Base-by-base conservation (phyloP, 1,140 invertebrate species). In the Hyposmocoma kahamanoa region DNA sequence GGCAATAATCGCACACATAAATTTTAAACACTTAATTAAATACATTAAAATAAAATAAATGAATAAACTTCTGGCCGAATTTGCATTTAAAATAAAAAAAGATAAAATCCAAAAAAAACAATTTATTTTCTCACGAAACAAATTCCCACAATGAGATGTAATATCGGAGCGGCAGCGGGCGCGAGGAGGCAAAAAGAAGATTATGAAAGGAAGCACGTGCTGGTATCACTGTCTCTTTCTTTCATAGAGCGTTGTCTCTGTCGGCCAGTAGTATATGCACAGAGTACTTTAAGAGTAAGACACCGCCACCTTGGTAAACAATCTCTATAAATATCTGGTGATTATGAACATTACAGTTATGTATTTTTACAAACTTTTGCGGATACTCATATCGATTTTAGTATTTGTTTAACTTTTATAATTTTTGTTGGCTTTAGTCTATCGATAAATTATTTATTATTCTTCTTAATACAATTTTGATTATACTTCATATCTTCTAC, bases 171-270 rank as follows among this genome's bases (percentile, higher is more conserved):
- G 56, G 57, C 77, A 80, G 71, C 57, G 52, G n/a, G 61, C 59
- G 60, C 57, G 69, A 74, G 59, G 74, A 75, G 67, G 59, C 70
- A 72, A 79, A 69, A 76, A 60, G 62, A 73, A 57, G 50, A 71
- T 75, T 70, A 79, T 65, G 67, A 71, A 68, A 77, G 57, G 63
- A 67, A 74, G 67, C 80, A 84, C 80, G 80, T 84, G 80, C 72
- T 78, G 60, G 46, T 74, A 50, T 59, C 6, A 18, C 58, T 49
- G 19, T 78, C 74, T 50, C 62, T 17, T 52, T 78, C 66, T 53
- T 28, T 20, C 60, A 22, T 36, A 50, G 51, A 24, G 62, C 59
- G 48, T 24, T 24, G 22, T 72, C 62, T 56, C 50, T 56, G 39
- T 65, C 50, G 9, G 9, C 20, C 43, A 32, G 38, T 50, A 26